phyloP scores from a whole-genome alignment of 2,797 vertebrate genomes.

The Acrossocheilus fasciatus region DNA sequence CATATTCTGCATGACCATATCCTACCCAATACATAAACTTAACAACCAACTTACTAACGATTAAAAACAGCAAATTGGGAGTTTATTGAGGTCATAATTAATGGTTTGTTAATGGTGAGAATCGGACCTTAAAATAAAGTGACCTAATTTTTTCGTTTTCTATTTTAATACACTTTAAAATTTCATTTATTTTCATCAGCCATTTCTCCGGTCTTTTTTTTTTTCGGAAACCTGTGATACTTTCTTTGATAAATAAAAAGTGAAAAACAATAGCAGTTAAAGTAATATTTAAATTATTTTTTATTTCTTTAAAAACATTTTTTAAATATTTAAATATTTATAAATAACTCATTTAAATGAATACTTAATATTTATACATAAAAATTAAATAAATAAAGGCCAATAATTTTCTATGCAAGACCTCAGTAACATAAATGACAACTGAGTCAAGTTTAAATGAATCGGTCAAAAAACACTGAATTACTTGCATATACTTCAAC shows the following conservation, averaged over 20 bases:
- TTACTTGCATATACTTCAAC: neutral
- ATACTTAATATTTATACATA: neutral
- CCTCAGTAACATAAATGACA: slow-evolving; percentile 5
- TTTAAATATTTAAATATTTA: neutral
- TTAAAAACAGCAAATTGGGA: neutral
- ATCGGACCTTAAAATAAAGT: neutral
- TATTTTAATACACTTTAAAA: neutral
- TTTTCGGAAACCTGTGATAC: neutral
- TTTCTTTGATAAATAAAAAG: neutral
- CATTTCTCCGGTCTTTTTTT: neutral
- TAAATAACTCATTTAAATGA: neutral
- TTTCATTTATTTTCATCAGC: neutral
- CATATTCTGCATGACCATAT: neutral
- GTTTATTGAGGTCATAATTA: neutral
- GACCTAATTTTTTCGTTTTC: neutral
- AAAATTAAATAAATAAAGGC: neutral
- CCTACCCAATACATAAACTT: too few species aligned
- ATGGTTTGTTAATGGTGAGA: neutral
- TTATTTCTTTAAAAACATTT: neutral
- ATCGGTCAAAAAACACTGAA: neutral
- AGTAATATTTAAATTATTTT: neutral
- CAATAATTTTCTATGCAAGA: neutral
- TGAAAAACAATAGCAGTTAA: neutral
- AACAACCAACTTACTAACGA: neutral
- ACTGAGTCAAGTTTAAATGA: neutral